Conservation (phyloP, 2,888 invertebrate species). For the Synanthedon andrenaeformis region DNA sequence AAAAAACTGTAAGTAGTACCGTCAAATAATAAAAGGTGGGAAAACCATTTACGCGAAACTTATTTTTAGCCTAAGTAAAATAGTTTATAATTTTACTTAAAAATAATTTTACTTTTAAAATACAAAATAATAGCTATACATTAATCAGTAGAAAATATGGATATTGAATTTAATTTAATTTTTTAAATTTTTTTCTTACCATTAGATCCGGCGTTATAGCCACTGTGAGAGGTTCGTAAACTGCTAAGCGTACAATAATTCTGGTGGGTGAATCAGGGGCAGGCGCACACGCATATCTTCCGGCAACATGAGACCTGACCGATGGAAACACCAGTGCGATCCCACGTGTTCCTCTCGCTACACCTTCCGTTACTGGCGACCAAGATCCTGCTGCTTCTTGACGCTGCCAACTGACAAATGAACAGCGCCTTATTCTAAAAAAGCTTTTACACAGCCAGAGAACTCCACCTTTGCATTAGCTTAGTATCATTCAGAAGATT, state of each 20-base stretch:
- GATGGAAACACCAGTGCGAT: slow-evolving; percentile 63
- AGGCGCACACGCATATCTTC: slow-evolving; percentile 79
- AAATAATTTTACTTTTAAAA: no score
- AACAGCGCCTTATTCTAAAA: background rate
- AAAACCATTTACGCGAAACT: no score
- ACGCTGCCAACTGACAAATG: slow-evolving; percentile 51
- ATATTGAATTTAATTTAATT: no score
- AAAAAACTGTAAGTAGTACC: no score
- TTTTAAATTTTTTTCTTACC: slow-evolving; percentile 47
- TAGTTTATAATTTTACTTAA: no score
- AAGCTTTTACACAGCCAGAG: background rate
- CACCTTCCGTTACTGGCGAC: slow-evolving; percentile 41
- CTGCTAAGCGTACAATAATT: slow-evolving; percentile 73
- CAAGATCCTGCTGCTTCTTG: slow-evolving; percentile 52
- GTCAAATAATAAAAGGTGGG: no score
- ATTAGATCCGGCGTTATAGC: slow-evolving; percentile 74
- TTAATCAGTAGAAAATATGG: no score
- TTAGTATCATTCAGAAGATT: no score
- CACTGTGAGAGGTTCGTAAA: slow-evolving; percentile 76
- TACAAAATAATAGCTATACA: no score
- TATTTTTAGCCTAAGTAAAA: no score
- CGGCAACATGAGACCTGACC: slow-evolving; percentile 73
- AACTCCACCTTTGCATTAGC: no score
- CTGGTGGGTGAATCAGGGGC: slow-evolving; percentile 75
- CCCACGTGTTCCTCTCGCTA: slow-evolving; percentile 41